Percentiles rank a stretch among this genome's conserved stretches.
Conservation (phyloP, 1,140 invertebrate genomes). For the Drosophila ficusphila region DNA sequence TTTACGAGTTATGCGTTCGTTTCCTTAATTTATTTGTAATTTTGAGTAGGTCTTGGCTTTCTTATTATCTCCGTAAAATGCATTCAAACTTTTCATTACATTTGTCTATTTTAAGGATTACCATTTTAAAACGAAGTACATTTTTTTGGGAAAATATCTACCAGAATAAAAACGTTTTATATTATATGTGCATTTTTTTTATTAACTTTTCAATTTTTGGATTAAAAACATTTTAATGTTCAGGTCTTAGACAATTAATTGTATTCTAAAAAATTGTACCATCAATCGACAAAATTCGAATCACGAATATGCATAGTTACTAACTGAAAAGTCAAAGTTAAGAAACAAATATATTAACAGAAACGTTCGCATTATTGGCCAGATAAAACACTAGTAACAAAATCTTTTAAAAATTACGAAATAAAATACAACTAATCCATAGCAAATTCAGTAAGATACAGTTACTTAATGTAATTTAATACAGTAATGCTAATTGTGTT, state of each 20-base stretch:
- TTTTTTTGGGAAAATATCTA: no score
- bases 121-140: no score
- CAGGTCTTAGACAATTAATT: no score
- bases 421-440: not conserved
- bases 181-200: not conserved
- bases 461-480: not conserved
- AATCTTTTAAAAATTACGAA: not conserved
- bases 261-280: no score
- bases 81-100: not conserved
- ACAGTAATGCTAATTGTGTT: no score
- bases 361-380: not conserved
- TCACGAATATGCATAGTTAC: not conserved
- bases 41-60: constrained; percentile 22
- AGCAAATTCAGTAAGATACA: not conserved
- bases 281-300: no score
- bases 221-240: no score
- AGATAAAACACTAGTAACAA: not conserved
- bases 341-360: constrained; percentile 1
- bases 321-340: constrained; percentile 28
- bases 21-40: constrained; percentile 45
- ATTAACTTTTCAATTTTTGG: not conserved
- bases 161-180: no score
- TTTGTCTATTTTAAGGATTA: not conserved
- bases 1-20: constrained; percentile 44
- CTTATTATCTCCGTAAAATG: not conserved